phyloP scores from a whole-genome alignment of 2,797 vertebrate genomes.

The Oceanodroma leucorhoa region DNA sequence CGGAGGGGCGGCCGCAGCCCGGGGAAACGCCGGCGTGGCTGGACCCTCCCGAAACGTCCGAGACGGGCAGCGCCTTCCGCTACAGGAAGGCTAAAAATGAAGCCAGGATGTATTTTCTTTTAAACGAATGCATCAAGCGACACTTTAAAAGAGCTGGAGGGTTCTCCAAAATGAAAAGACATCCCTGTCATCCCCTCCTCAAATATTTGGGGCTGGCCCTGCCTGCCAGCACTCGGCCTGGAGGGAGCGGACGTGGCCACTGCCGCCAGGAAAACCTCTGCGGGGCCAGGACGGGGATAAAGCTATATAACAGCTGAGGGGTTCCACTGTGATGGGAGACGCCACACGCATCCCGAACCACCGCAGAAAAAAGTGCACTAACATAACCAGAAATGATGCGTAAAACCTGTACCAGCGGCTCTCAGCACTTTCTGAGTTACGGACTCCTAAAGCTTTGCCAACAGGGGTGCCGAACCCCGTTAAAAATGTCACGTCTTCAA shows the following conservation, averaged over 20 bases:
- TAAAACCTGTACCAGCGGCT: not conserved
- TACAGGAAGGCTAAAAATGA: not conserved
- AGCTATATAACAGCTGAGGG: conserved; percentile 7
- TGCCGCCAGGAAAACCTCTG: not conserved
- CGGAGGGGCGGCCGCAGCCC: not conserved
- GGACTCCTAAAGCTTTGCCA: not conserved
- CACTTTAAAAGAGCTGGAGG: not conserved
- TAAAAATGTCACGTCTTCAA: not conserved
- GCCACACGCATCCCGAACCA: not conserved
- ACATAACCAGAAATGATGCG: conserved; percentile 3
- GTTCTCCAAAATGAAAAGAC: not conserved
- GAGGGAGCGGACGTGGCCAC: not conserved
- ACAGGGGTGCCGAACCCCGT: fast-evolving
- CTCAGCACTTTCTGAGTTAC: not conserved
- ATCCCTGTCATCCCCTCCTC: not conserved
- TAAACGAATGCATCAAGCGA: not conserved
- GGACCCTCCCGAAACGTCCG: not conserved
- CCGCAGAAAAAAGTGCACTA: conserved; percentile 54
- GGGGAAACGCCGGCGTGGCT: not conserved
- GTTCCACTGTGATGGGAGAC: conserved; percentile 10
- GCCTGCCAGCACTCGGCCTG: not conserved
- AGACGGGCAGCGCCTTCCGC: not conserved
- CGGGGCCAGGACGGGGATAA: not conserved
- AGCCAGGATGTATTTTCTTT: not conserved
- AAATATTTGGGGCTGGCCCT: not conserved